Evolutionary conservation across 2,113 vertebrate genomes (phyloP).

Genomic region (Nanger granti): DNA sequence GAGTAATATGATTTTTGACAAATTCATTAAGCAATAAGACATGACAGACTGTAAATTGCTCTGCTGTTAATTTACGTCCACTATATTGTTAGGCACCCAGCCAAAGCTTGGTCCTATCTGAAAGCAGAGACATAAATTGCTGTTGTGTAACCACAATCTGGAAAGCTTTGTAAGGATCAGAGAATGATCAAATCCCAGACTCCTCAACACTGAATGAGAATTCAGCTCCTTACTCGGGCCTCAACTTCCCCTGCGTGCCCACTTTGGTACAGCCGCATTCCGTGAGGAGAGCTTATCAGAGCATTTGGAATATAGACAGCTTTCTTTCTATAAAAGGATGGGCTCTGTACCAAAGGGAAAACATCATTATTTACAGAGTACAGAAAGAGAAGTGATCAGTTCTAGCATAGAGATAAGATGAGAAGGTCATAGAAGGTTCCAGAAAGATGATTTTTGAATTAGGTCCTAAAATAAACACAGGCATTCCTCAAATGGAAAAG

Average conservation of each 20-base stretch:
- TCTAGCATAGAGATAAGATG: neutral
- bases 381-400: neutral
- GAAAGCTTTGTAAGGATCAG: slow-evolving; percentile 12
- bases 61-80: slow-evolving; percentile 66
- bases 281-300: neutral
- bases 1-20: slow-evolving; percentile 73
- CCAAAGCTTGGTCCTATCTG: slow-evolving; percentile 61
- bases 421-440: neutral
- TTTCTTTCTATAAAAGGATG: neutral
- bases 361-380: neutral
- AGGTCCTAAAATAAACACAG: neutral
- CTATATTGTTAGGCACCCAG: slow-evolving; percentile 63
- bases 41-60: slow-evolving; percentile 71
- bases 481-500: neutral
- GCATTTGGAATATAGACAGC: neutral
- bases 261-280: neutral
- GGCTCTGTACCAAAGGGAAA: neutral
- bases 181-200: slow-evolving; percentile 25
- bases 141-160: slow-evolving; percentile 20
- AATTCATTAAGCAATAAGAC: slow-evolving; percentile 73
- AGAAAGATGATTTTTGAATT: neutral
- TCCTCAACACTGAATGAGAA: neutral
- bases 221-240: neutral
- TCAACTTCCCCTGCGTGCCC: neutral
- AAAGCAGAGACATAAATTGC: slow-evolving; percentile 61